These are phyloP conservation scores for Chymomyza procnemis DNA, from an alignment of 2,888 invertebrate genomes.

Conservation along the genomic window DNA sequence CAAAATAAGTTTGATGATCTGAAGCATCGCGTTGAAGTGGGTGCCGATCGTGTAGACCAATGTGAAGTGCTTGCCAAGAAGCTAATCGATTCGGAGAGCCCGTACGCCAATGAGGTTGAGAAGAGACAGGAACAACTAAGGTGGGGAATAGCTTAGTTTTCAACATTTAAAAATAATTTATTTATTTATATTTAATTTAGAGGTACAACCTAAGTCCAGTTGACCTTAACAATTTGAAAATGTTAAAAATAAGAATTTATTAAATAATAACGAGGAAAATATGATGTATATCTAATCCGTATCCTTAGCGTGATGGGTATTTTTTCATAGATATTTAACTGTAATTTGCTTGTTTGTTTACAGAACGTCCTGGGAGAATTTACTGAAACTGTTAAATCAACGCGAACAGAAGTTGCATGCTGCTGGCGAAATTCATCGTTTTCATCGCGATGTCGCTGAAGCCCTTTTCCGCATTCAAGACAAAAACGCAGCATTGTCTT, in stretches of 20 bases:
- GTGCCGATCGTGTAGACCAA: constrained; percentile 92
- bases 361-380: constrained; percentile 91
- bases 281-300: no score
- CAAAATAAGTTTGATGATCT: constrained; percentile 96
- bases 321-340: not conserved
- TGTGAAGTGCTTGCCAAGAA: constrained; percentile 94
- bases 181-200: no score
- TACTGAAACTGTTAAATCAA: constrained; percentile 91
- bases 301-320: no score
- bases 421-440: constrained; percentile 97
- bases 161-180: no score
- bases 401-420: constrained; percentile 93
- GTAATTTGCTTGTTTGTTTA: not conserved
- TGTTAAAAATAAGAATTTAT: no score
- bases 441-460: constrained; percentile 97
- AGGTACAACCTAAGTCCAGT: no score
- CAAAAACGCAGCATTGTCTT: constrained; percentile 90
- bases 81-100: constrained; percentile 89
- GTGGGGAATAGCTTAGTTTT: constrained; percentile 81
- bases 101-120: constrained; percentile 91
- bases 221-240: no score
- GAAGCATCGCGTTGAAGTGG: constrained; percentile 92
- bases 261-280: no score
- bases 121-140: constrained; percentile 91
- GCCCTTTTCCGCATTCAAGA: constrained; percentile 93